These are phyloP conservation scores for Melipona bicolor DNA, from an alignment of 2,888 invertebrate species.

Conservation along the genomic window DNA sequence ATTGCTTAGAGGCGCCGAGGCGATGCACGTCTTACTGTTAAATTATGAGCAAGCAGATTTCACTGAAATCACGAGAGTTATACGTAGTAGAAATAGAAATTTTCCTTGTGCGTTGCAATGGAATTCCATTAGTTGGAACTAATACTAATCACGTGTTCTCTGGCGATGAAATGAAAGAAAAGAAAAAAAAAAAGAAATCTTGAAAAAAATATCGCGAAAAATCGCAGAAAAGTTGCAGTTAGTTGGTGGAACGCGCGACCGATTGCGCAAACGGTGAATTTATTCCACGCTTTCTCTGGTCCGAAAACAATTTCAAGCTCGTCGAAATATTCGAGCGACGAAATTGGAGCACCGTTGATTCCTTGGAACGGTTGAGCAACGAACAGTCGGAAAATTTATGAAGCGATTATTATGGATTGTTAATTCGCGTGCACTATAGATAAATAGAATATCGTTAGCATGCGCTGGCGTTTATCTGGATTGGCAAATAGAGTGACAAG, in stretches of 20 bases:
- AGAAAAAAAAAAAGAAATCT: too few relatives aligned
- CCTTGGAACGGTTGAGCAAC: slow-evolving; percentile 6
- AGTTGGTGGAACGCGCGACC: too few relatives aligned
- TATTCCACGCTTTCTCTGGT: too few relatives aligned
- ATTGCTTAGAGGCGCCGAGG: slow-evolving; percentile 43
- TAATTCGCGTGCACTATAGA: background rate
- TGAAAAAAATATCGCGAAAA: too few relatives aligned
- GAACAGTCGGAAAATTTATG: slow-evolving; percentile 13
- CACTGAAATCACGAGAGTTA: too few relatives aligned
- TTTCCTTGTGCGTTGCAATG: too few relatives aligned
- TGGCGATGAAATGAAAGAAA: too few relatives aligned
- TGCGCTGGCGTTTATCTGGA: slow-evolving; percentile 15
- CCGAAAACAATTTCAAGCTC: background rate
- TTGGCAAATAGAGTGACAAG: slow-evolving; percentile 15
- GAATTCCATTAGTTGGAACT: too few relatives aligned
- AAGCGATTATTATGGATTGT: background rate
- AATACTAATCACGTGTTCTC: too few relatives aligned
- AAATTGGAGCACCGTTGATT: background rate
- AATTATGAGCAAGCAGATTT: background rate
- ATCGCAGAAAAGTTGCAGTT: too few relatives aligned
- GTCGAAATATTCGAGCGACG: background rate
- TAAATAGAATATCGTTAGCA: slow-evolving; percentile 1
- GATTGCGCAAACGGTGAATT: too few relatives aligned
- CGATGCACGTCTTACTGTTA: slow-evolving; percentile 14
- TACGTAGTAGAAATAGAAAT: too few relatives aligned